Evolutionary conservation across 2,888 invertebrate genomes (phyloP).

Genomic region (Pemphredon lugubris): DNA sequence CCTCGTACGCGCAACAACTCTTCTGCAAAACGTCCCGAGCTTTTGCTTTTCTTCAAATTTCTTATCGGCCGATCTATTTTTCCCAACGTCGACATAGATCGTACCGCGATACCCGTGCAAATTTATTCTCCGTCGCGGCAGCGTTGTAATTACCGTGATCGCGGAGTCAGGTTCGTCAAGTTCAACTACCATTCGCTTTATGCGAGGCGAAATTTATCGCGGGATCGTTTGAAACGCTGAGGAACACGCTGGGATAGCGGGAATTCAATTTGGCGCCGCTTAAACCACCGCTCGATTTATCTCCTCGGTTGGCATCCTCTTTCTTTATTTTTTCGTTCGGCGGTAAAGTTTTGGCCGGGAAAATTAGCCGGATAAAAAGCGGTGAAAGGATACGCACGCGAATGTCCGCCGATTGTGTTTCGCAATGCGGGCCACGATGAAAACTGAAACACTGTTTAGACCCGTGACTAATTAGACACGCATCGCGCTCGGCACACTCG

Average conservation of each 20-base stretch:
- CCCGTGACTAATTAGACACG: conserved; percentile 43
- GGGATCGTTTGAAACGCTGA: not conserved
- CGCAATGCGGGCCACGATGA: conserved; percentile 47
- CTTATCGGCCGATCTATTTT: too few relatives aligned
- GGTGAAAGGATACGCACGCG: conserved; percentile 1
- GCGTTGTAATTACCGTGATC: not conserved
- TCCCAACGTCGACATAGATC: too few relatives aligned
- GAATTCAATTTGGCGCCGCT: conserved; percentile 36
- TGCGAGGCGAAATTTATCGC: conserved; percentile 3
- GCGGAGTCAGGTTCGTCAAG: conserved; percentile 12
- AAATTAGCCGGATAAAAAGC: conserved; percentile 5
- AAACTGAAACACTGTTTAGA: conserved; percentile 38
- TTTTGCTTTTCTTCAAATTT: not conserved
- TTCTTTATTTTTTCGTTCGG: not conserved
- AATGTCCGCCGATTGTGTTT: conserved; percentile 18
- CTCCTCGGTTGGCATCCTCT: not conserved
- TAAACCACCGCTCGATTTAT: conserved; percentile 35
- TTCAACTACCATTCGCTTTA: conserved; percentile 28
- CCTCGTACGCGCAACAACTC: not conserved
- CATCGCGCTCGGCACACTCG: conserved; percentile 21
- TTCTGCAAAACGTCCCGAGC: not conserved
- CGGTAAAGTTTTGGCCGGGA: not conserved
- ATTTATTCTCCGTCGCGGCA: too few relatives aligned
- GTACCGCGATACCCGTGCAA: too few relatives aligned
- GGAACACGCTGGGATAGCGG: conserved; percentile 6